Conservation (phyloP, 2,888 invertebrate genomes). For the Anagyrus pseudococci region DNA sequence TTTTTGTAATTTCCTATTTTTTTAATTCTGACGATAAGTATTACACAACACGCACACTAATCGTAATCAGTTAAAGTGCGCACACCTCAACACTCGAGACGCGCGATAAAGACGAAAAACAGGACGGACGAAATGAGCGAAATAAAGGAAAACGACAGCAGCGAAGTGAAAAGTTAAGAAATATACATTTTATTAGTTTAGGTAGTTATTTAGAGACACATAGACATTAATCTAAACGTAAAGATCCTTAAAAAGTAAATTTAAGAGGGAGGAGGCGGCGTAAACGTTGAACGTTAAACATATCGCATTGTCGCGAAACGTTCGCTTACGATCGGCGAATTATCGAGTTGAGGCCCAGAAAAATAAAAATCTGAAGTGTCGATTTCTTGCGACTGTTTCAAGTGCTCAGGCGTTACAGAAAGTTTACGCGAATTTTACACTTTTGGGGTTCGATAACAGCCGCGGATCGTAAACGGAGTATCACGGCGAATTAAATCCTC, state of each 20-base stretch:
- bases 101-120: no score
- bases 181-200: conserved; percentile 44
- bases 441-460: conserved; percentile 8
- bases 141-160: conserved; percentile 9
- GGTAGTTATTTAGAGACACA: conserved; percentile 49
- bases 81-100: conserved; percentile 30
- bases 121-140: conserved; percentile 28
- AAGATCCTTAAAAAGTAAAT: conserved; percentile 37
- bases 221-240: conserved; percentile 49
- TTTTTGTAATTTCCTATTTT: conserved; percentile 36
- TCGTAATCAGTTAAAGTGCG: conserved; percentile 32
- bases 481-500: conserved; percentile 26
- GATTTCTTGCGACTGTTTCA: conserved; percentile 14
- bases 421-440: conserved; percentile 9
- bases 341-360: no score
- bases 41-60: conserved; percentile 39
- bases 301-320: conserved; percentile 48
- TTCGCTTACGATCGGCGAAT: conserved; percentile 23
- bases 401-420: not conserved
- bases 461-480: conserved; percentile 18
- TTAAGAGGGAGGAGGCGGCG: conserved; percentile 41
- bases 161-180: conserved; percentile 24
- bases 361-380: no score
- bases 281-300: conserved; percentile 54
- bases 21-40: conserved; percentile 39